Evolutionary conservation across 2,797 vertebrate species (phyloP).

Genomic region (Protosalanx chinensis): DNA sequence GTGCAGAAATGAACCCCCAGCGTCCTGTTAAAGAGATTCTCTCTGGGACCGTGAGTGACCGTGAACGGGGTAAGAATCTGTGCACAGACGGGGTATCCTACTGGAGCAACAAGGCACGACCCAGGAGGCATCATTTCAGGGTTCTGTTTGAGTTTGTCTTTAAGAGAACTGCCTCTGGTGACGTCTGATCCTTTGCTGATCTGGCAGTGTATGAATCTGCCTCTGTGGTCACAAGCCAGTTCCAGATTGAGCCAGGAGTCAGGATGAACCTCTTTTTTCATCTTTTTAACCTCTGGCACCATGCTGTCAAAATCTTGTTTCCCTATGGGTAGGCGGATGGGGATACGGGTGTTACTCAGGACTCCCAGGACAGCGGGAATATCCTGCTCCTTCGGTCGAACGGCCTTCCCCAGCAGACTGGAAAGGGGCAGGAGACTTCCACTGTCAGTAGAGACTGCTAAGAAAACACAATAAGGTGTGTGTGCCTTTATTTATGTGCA

Average conservation of each 20-base stretch:
- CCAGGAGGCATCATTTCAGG: constrained; percentile 61
- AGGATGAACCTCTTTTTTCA: constrained; percentile 56
- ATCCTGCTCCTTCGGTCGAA: constrained; percentile 24
- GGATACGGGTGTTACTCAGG: constrained; percentile 69
- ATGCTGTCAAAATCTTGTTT: constrained; percentile 55
- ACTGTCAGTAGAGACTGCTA: constrained; percentile 38
- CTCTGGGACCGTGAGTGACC: constrained; percentile 39
- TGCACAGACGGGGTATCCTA: constrained; percentile 62
- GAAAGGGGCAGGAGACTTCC: constrained; percentile 58
- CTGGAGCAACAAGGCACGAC: constrained; percentile 62
- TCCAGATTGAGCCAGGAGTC: constrained; percentile 74
- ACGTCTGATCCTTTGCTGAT: constrained; percentile 60
- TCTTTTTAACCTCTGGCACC: constrained; percentile 53
- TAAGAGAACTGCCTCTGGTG: constrained; percentile 53
- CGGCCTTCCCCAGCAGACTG: constrained; percentile 26
- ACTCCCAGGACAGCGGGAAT: constrained; percentile 67
- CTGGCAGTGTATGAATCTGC: constrained; percentile 66
- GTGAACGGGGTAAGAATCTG: constrained; percentile 67
- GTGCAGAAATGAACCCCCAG: constrained; percentile 56
- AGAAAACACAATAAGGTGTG: constrained; percentile 7
- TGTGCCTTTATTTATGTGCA: too few species aligned
- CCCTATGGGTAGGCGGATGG: constrained; percentile 62
- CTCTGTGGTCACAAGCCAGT: constrained; percentile 60
- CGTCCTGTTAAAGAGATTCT: constrained; percentile 65
- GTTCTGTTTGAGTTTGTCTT: constrained; percentile 52